These are phyloP conservation scores for Sturnira hondurensis DNA, from an alignment of 2,113 vertebrate genomes.

Conservation along the genomic window DNA sequence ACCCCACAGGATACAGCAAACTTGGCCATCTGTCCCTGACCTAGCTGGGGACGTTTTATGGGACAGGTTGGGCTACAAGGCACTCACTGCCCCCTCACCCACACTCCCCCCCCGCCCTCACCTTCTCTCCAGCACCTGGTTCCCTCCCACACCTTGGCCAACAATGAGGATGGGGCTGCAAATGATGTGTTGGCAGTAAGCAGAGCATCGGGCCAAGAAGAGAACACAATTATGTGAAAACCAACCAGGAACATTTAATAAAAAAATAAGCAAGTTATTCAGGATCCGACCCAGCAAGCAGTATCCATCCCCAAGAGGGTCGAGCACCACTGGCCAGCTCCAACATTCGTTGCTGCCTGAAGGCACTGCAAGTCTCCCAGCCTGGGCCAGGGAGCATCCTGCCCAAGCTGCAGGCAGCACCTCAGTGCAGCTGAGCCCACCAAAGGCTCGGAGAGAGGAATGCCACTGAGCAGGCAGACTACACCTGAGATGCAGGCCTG, in stretches of 20 bases:
- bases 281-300: neutral
- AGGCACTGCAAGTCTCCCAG: neutral
- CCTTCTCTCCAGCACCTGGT: neutral
- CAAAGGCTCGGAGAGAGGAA: neutral
- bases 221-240: conserved; percentile 23
- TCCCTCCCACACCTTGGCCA: neutral
- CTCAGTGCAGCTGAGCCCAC: neutral
- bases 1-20: fast-evolving
- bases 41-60: neutral
- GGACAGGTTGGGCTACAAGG: neutral
- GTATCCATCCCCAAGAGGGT: neutral
- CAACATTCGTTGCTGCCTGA: neutral
- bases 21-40: neutral
- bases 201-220: neutral
- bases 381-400: neutral
- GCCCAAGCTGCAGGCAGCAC: neutral
- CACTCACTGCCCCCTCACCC: neutral
- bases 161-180: fast-evolving
- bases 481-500: neutral
- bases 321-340: neutral
- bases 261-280: conserved; percentile 47
- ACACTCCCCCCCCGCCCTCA: no score
- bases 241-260: conserved; percentile 60
- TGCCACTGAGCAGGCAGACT: neutral
- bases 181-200: fast-evolving